phyloP scores from a whole-genome alignment of 1,140 invertebrate genomes.

The Atta cephalotes region DNA sequence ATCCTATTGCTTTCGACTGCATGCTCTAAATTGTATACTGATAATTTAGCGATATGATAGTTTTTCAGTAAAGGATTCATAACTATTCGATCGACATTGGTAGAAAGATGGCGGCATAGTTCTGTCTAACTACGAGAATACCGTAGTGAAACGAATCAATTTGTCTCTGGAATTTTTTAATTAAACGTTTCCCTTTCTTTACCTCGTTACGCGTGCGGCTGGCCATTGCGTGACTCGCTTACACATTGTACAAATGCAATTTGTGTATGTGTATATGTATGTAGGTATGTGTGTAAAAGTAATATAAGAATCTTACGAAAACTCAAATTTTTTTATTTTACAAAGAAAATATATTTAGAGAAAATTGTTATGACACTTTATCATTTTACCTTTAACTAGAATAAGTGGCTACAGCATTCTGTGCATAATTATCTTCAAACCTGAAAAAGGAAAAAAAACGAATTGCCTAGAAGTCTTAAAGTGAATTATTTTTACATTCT shows the following conservation, averaged over 20 bases:
- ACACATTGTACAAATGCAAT: conserved; percentile 9
- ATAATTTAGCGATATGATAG: conserved; percentile 30
- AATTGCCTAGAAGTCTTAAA: too few relatives aligned
- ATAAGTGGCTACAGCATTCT: too few relatives aligned
- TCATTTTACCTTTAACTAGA: not conserved
- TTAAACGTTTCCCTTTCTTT: conserved; percentile 58
- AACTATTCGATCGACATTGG: conserved; percentile 39
- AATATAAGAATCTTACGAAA: not conserved
- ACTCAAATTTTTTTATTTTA: not conserved
- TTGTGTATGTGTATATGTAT: not conserved
- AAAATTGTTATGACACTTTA: not conserved
- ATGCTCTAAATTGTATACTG: not conserved
- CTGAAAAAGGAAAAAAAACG: too few relatives aligned
- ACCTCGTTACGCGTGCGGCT: conserved; percentile 34
- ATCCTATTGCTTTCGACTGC: not conserved
- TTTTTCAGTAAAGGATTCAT: conserved; percentile 15
- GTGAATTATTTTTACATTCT: too few relatives aligned
- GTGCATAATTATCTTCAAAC: too few relatives aligned
- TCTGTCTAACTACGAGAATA: conserved; percentile 14
- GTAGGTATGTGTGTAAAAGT: not conserved
- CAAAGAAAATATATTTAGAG: not conserved
- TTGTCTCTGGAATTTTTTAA: conserved; percentile 56
- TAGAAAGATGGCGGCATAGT: conserved; percentile 42
- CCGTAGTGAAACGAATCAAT: conserved; percentile 45
- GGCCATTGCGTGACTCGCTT: conserved; percentile 43